A percentile compares a stretch with the other conserved stretches of the same genome.
Evolutionary conservation across 2,888 invertebrate genomes (phyloP).

Genomic region (Trichogramma evanescens): DNA sequence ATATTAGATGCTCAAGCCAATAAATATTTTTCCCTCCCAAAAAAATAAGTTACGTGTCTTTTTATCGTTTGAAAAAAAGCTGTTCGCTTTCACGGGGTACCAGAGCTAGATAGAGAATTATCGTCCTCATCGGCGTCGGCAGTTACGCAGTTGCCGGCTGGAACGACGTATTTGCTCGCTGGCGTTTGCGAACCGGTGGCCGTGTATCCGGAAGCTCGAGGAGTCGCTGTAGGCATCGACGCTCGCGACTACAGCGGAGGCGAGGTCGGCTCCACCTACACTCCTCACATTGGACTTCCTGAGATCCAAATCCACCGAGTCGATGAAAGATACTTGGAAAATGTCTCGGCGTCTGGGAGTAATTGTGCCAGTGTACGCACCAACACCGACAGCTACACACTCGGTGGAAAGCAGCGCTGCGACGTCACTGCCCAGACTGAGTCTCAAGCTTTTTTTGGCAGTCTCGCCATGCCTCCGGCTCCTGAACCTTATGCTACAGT

Average conservation of each 20-base stretch:
- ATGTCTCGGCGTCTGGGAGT: neutral
- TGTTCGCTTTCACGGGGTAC: neutral
- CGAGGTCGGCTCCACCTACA: neutral
- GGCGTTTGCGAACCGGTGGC: constrained; percentile 9
- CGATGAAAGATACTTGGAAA: constrained; percentile 47
- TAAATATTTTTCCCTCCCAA: neutral
- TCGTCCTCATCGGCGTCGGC: constrained; percentile 50
- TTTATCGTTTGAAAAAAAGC: neutral
- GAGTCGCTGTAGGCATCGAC: constrained; percentile 35
- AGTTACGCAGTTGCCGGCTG: neutral
- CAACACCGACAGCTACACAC: neutral
- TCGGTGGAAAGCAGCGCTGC: neutral
- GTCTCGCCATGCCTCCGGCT: constrained; percentile 2
- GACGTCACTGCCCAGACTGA: constrained; percentile 1
- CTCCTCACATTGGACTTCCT: constrained; percentile 31
- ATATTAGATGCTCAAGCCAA: neutral
- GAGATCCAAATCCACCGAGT: constrained; percentile 37
- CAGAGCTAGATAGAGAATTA: constrained; percentile 51
- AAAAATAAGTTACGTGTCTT: neutral
- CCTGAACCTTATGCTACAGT: no score
- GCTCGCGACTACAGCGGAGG: constrained; percentile 33
- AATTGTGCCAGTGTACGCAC: constrained; percentile 3
- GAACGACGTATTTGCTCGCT: constrained; percentile 9
- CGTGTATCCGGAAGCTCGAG: constrained; percentile 28
- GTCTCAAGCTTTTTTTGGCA: neutral